Conservation (phyloP, 2,888 invertebrate genomes). For the Diarsia rubi region DNA sequence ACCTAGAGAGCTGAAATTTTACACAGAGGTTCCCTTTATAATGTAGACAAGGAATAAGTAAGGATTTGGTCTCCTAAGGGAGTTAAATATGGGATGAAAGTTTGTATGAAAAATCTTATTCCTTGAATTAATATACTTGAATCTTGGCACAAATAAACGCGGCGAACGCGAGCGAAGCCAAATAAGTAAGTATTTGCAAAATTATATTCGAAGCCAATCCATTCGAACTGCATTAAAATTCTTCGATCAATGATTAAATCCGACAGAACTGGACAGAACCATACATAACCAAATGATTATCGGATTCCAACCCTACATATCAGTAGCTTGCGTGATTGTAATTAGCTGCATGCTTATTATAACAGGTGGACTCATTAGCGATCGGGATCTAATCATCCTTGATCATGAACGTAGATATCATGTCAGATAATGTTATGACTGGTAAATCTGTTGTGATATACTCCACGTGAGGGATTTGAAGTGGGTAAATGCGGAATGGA, state of each 20-base stretch:
- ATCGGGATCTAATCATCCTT: constrained; percentile 24
- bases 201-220: background rate
- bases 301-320: background rate
- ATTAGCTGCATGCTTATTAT: constrained; percentile 15
- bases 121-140: too few species aligned
- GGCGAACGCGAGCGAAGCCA: too few species aligned
- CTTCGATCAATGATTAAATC: background rate
- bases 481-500: background rate
- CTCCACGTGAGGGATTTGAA: background rate
- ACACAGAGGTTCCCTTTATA: too few species aligned
- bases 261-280: background rate
- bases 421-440: background rate
- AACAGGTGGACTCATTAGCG: background rate
- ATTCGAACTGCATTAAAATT: background rate
- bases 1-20: too few species aligned
- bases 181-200: background rate
- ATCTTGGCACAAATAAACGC: too few species aligned
- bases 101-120: too few species aligned
- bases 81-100: too few species aligned
- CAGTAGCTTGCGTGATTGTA: constrained; percentile 2
- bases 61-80: too few species aligned
- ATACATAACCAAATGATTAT: background rate
- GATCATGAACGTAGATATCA: background rate
- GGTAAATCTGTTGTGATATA: background rate
- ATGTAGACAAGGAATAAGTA: too few species aligned